Percentiles rank a stretch among this genome's conserved stretches.
Evolutionary conservation across 2,888 invertebrate genomes (phyloP).

Genomic region (Pachydiplax longipennis): DNA sequence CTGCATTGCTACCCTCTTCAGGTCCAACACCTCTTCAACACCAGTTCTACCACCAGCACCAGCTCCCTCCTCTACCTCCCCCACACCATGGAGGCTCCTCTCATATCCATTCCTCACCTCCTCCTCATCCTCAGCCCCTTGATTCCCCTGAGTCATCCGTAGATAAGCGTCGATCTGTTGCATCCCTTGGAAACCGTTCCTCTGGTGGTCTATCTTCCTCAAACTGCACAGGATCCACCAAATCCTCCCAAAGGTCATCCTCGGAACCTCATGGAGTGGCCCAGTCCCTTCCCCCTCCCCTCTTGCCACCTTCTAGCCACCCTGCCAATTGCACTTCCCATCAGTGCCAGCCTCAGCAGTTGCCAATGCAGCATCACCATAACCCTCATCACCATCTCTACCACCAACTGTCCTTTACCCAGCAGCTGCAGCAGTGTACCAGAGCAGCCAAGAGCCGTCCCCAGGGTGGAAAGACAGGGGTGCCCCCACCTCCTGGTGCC

Average conservation of each 20-base stretch:
- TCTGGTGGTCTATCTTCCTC: constrained; percentile 82
- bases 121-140: constrained; percentile 58
- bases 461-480: constrained; percentile 61
- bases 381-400: constrained; percentile 47
- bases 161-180: constrained; percentile 65
- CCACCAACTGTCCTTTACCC: constrained; percentile 84
- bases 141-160: constrained; percentile 61
- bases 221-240: constrained; percentile 76
- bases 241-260: constrained; percentile 61
- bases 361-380: neutral
- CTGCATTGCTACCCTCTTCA: constrained; percentile 7
- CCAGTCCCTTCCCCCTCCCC: constrained; percentile 46
- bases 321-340: constrained; percentile 27
- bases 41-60: constrained; percentile 46
- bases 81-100: constrained; percentile 53
- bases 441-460: constrained; percentile 72
- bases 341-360: constrained; percentile 26
- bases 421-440: constrained; percentile 87
- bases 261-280: constrained; percentile 48
- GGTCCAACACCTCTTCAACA: constrained; percentile 53
- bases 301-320: constrained; percentile 45
- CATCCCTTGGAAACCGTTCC: constrained; percentile 72
- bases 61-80: constrained; percentile 55
- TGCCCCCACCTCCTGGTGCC: constrained; percentile 63
- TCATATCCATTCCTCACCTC: constrained; percentile 56